A percentile compares a stretch with the other conserved stretches of the same genome.
Evolutionary conservation across 2,113 vertebrate genomes (phyloP).

Genomic region (Cygnus atratus): DNA sequence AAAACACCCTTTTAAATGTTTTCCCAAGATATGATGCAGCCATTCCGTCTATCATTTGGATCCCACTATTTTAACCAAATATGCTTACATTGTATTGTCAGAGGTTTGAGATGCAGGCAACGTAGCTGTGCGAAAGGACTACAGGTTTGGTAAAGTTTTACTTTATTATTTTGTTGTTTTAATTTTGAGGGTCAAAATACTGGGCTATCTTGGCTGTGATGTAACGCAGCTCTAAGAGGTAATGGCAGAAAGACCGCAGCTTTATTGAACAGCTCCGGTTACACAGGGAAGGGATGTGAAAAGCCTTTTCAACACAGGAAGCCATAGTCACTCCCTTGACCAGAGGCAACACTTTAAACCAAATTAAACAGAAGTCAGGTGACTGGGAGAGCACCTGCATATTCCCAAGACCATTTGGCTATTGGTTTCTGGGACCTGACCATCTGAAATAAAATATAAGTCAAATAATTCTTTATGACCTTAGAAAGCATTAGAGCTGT

Average conservation of each 20-base stretch:
- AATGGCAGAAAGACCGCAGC: not conserved
- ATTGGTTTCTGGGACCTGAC: not conserved
- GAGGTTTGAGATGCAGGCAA: not conserved
- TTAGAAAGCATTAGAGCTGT: not conserved
- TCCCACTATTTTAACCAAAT: conserved; percentile 10
- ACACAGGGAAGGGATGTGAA: conserved; percentile 23
- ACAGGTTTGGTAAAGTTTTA: not conserved
- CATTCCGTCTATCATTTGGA: conserved; percentile 48
- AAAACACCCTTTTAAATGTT: conserved; percentile 40
- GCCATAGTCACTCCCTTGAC: not conserved
- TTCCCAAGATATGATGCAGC: conserved; percentile 51
- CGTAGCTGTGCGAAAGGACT: not conserved
- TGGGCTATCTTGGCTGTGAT: not conserved
- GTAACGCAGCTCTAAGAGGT: not conserved
- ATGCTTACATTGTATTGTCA: not conserved
- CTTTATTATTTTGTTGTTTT: not conserved
- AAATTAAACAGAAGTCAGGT: conserved; percentile 50
- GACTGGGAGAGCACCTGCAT: conserved; percentile 27
- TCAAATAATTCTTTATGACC: not conserved
- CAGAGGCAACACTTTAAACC: conserved; percentile 38
- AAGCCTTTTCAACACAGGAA: conserved; percentile 50
- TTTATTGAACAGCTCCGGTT: conserved; percentile 34
- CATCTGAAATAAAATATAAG: not conserved
- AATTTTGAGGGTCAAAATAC: not conserved
- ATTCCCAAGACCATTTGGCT: not conserved